Base-by-base conservation (phyloP, 2,113 vertebrate species). In the Larimichthys crocea region DNA sequence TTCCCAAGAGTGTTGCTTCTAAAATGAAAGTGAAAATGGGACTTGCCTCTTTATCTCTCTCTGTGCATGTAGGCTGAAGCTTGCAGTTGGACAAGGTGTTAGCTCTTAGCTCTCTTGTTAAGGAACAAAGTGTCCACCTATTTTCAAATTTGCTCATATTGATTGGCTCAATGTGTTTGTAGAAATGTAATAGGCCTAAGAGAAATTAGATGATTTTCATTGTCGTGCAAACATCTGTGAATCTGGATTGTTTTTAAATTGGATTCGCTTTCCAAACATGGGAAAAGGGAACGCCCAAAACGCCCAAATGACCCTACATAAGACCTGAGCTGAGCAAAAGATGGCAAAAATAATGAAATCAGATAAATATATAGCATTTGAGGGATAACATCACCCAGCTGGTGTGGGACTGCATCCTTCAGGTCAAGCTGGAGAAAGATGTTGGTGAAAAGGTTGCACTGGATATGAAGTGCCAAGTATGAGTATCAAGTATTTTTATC, bases 31-130 rank as follows among this genome's bases (percentile, higher is more conserved):
- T 2, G 20, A 64, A 79, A 76, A 69, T 61, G 71, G 59, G 73
- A 73, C 70, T 76, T 87, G 24, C 56, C 16, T 70, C 53, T 85
- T 84, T 72, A 74, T 87, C 59, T 74, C 61, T 42, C 26, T 52
- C 68, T 78, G 74, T 29, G 15, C 0, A 11, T 29, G 76, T 26
- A 20, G 2, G 10, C 70, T 76, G 77, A 72, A 82, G 86, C 75
- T 81, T 81, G 71, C 67, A 64, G 82, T 69, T 76, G 85, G 86
- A 78, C 77, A 78, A 86, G 88, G 77, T 88, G 87, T 82, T 2
- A 26, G 26, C 26, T 26, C 26, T 26, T 26, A 26, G 26, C 26
- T 26, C 26, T 26, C 26, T 26, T 17, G 10, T 15, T 52, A 40
- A 69, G 17, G 16, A 26, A 12, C 26, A 57, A 40, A n/a, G 4